These are phyloP conservation scores for Chymomyza amoena DNA, from an alignment of 2,888 invertebrate species.

Conservation along the genomic window DNA sequence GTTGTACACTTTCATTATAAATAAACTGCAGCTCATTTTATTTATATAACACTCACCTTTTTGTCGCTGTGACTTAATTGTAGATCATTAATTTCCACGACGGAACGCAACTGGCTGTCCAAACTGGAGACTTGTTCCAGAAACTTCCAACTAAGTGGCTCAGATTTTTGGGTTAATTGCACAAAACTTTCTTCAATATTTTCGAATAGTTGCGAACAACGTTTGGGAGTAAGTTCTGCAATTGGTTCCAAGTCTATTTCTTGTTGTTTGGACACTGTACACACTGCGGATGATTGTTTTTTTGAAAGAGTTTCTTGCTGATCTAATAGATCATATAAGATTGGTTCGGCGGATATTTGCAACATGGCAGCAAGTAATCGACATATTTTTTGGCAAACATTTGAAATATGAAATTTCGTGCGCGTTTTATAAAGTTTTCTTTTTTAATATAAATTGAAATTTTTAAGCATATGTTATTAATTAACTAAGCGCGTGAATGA, in stretches of 20 bases:
- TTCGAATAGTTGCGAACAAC: conserved; percentile 6
- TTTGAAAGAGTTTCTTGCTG: background rate
- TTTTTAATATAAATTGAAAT: background rate
- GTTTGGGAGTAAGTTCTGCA: background rate
- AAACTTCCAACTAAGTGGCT: conserved; percentile 69
- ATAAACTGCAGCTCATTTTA: background rate
- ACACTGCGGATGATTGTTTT: background rate
- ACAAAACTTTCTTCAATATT: background rate
- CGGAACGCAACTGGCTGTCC: conserved; percentile 58
- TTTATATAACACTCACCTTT: background rate
- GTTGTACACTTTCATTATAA: no score
- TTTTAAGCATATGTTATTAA: background rate
- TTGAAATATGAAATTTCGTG: conserved; percentile 31
- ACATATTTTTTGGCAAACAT: conserved; percentile 31
- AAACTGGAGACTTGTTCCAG: conserved; percentile 62
- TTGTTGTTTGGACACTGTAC: background rate
- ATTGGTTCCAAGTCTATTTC: background rate
- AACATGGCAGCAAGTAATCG: conserved; percentile 1
- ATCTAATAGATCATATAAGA: background rate
- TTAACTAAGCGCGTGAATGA: conserved; percentile 16
- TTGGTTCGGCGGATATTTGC: background rate
- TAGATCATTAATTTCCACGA: conserved; percentile 32
- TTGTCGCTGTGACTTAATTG: background rate
- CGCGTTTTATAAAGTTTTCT: conserved; percentile 12
- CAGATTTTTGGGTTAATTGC: conserved; percentile 33